Base-by-base conservation (phyloP, 2,888 invertebrate genomes). In the Aphrophora alni region DNA sequence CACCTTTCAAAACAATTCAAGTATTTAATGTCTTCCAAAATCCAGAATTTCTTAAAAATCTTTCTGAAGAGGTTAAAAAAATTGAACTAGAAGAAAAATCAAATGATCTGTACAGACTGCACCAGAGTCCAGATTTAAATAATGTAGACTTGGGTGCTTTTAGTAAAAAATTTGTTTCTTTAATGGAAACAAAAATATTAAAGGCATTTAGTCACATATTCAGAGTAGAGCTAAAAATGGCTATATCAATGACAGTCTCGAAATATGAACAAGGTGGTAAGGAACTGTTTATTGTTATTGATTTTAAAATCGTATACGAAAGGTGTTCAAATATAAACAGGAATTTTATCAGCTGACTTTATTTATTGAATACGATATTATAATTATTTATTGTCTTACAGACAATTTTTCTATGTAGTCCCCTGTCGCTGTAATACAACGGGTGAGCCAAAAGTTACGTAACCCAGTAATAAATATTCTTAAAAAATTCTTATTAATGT, bases 211-310 rank as follows among this genome's bases (percentile, higher is more conserved):
- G 10, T 59, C 59, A 21, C 14, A 59, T 59, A 21, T 59, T 59
- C 21, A 21, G 59, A 59, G 59, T 59, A 8, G 21, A 59, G 21
- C 21, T 59, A 59, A 59, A 59, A 21, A 59, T 1, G 10, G 21
- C n/a, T 21, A n/a, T 59, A 21, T 59, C 59, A 59, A 59, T 59
- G 21, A 59, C 59, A 59, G 59, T 59, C 4, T 59, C 59, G 21
- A 59, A 59, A 59, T 59, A 59, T 59, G 5, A 59, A 59, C n/a
- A 59, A 59, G 59, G 59, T n/a, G 59, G 59, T 59, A 59, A 59
- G 59, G 12, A 59, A 33, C 4, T 7, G 10, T 33, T 33, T 33
- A n/a, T n/a, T n/a, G n/a, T n/a, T n/a, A n/a, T n/a, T n/a, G n/a
- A n/a, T n/a, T n/a, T n/a, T n/a, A n/a, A n/a, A n/a, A n/a, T n/a